Conservation (phyloP, 2,888 invertebrate genomes). For the Orchestes rusci region DNA sequence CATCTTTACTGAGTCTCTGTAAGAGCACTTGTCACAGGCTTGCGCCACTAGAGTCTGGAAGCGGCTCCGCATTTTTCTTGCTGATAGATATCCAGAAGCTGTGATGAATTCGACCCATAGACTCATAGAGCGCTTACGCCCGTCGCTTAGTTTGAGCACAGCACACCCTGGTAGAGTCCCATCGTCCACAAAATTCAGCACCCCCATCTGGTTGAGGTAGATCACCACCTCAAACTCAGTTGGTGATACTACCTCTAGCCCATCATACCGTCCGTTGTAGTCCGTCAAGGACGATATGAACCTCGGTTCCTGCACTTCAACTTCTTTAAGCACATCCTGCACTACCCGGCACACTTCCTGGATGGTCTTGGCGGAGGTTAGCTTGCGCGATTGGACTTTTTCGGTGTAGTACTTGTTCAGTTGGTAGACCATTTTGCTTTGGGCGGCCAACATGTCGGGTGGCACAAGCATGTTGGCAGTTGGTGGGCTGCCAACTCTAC, state of each 20-base stretch:
- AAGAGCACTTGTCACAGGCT: slow-evolving; percentile 74
- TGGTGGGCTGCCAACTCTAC: slow-evolving; percentile 34
- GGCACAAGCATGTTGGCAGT: slow-evolving; percentile 73
- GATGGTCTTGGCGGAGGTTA: slow-evolving; percentile 62
- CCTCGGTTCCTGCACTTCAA: slow-evolving; percentile 76
- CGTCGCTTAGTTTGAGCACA: slow-evolving; percentile 77
- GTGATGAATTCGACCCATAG: slow-evolving; percentile 90
- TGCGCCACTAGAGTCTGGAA: slow-evolving; percentile 71
- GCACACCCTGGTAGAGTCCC: slow-evolving; percentile 76
- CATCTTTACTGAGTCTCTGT: slow-evolving; percentile 73
- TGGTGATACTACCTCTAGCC: slow-evolving; percentile 69
- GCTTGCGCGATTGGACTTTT: slow-evolving; percentile 65
- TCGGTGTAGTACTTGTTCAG: slow-evolving; percentile 73
- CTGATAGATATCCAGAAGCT: slow-evolving; percentile 77
- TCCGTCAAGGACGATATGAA: slow-evolving; percentile 72
- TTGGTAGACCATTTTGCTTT: slow-evolving; percentile 91
- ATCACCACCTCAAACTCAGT: slow-evolving; percentile 76
- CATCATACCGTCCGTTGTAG: slow-evolving; percentile 69
- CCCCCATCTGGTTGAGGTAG: slow-evolving; percentile 83
- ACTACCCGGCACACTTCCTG: slow-evolving; percentile 73
- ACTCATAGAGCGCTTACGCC: slow-evolving; percentile 79
- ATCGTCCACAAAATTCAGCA: slow-evolving; percentile 83
- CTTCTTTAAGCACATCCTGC: slow-evolving; percentile 75
- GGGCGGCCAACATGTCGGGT: slow-evolving; percentile 89
- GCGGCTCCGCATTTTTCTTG: slow-evolving; percentile 75